These are phyloP conservation scores for Eulithis prunata DNA, from an alignment of 2,888 invertebrate genomes.

Conservation along the genomic window DNA sequence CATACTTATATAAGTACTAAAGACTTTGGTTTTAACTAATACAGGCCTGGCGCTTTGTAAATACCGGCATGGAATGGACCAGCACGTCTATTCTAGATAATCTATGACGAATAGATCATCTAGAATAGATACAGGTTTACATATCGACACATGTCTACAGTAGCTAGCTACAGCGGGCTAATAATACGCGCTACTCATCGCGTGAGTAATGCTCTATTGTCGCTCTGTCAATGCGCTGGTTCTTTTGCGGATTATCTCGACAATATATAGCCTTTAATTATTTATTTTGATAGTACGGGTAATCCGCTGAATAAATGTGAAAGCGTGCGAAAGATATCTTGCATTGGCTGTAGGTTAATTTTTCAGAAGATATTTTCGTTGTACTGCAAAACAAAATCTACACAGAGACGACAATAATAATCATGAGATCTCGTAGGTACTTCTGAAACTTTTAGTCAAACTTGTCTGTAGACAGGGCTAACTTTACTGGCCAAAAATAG, in stretches of 20 bases:
- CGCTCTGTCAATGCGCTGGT: slow-evolving; percentile 38
- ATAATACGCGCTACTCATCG: slow-evolving; percentile 39
- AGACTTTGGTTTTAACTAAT: too few relatives aligned
- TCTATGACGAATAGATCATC: background rate
- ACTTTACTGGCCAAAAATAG: too few relatives aligned
- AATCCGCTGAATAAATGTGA: background rate
- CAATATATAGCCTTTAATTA: slow-evolving; percentile 7
- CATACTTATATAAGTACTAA: too few relatives aligned
- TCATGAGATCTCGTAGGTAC: too few relatives aligned
- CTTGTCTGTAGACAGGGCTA: too few relatives aligned
- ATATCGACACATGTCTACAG: slow-evolving; percentile 8
- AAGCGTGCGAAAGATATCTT: background rate
- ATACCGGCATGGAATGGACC: background rate
- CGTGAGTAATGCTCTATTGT: slow-evolving; percentile 41
- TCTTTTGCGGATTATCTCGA: slow-evolving; percentile 14
- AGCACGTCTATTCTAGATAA: too few relatives aligned
- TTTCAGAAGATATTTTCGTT: too few relatives aligned
- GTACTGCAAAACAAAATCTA: too few relatives aligned
- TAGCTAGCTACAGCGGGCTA: slow-evolving; percentile 31
- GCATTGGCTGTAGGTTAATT: too few relatives aligned
- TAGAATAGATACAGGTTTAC: slow-evolving; percentile 1
- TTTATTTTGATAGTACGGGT: background rate
- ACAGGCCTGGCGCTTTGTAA: background rate
- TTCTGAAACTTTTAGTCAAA: too few relatives aligned
- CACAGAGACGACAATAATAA: too few relatives aligned